These are phyloP conservation scores for Cryptocephalus moraei DNA, from an alignment of 2,888 invertebrate genomes.

Conservation along the genomic window DNA sequence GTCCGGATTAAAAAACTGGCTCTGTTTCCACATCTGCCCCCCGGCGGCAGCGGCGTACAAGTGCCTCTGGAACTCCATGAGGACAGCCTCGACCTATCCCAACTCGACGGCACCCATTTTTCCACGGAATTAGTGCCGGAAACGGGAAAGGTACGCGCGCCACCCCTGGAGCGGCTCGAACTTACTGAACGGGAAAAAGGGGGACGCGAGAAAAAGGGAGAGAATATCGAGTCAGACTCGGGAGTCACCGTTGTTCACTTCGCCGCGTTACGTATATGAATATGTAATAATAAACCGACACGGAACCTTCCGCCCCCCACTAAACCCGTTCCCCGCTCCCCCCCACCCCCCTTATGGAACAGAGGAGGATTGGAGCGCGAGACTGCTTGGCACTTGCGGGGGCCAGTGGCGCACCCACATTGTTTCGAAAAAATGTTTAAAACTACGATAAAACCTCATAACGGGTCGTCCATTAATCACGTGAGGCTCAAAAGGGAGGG, in stretches of 20 bases:
- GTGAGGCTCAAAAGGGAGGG: too few relatives aligned
- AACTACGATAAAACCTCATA: too few relatives aligned
- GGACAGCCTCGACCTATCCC: too few relatives aligned
- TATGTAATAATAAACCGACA: conserved; percentile 22
- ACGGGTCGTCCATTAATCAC: too few relatives aligned
- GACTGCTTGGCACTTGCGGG: conserved; percentile 11
- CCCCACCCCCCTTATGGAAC: neutral
- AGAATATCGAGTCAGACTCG: too few relatives aligned
- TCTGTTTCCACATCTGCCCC: neutral
- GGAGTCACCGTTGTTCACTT: neutral
- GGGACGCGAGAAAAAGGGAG: too few relatives aligned
- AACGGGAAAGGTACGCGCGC: neutral
- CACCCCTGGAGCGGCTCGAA: neutral
- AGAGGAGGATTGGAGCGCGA: conserved; percentile 1
- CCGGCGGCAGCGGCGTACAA: neutral
- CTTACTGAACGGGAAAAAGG: too few relatives aligned
- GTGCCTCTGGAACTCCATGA: neutral
- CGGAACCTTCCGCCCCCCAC: conserved; percentile 1
- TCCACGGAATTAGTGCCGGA: neutral
- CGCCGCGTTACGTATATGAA: conserved; percentile 20
- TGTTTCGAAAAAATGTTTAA: too few relatives aligned
- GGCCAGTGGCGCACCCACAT: too few relatives aligned
- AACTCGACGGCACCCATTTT: neutral
- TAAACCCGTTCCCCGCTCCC: neutral
- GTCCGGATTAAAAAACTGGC: neutral